Evolutionary conservation across 2,113 vertebrate species (phyloP).

Genomic region (Nanorana parkeri): DNA sequence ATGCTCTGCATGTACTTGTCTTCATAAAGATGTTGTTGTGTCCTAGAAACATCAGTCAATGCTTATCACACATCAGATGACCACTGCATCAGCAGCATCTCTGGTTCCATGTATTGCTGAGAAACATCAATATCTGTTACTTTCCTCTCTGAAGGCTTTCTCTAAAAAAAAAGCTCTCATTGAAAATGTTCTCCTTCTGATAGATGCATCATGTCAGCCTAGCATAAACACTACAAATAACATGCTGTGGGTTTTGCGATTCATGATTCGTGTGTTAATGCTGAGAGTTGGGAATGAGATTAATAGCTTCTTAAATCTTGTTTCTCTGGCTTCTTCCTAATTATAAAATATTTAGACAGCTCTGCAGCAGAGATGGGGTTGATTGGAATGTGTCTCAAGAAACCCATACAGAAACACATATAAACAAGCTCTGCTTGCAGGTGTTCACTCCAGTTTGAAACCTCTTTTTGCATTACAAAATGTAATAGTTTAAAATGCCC

Average conservation of each 20-base stretch:
- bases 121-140: slow-evolving; percentile 49
- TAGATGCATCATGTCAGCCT: slow-evolving; percentile 19
- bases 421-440: slow-evolving; percentile 15
- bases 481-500: no score
- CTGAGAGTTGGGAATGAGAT: slow-evolving; percentile 34
- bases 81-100: slow-evolving; percentile 33
- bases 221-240: slow-evolving; percentile 11
- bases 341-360: slow-evolving; percentile 54
- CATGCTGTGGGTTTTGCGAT: slow-evolving; percentile 36
- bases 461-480: no score
- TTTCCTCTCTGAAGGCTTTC: slow-evolving; percentile 13
- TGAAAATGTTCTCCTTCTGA: slow-evolving; percentile 35
- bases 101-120: slow-evolving; percentile 24
- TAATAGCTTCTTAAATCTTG: slow-evolving; percentile 47
- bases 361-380: slow-evolving; percentile 18
- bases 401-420: slow-evolving; percentile 17
- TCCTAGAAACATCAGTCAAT: slow-evolving; percentile 47
- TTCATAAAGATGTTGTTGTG: not conserved
- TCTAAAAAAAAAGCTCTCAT: slow-evolving; percentile 30
- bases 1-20: not conserved
- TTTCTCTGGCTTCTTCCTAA: slow-evolving; percentile 39
- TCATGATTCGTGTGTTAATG: slow-evolving; percentile 36
- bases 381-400: slow-evolving; percentile 31
- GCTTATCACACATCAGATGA: slow-evolving; percentile 18
- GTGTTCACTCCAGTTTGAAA: not conserved